Percentiles rank a stretch among this genome's conserved stretches.
Evolutionary conservation across 2,113 vertebrate species (phyloP).

Genomic region (Cynocephalus volans): DNA sequence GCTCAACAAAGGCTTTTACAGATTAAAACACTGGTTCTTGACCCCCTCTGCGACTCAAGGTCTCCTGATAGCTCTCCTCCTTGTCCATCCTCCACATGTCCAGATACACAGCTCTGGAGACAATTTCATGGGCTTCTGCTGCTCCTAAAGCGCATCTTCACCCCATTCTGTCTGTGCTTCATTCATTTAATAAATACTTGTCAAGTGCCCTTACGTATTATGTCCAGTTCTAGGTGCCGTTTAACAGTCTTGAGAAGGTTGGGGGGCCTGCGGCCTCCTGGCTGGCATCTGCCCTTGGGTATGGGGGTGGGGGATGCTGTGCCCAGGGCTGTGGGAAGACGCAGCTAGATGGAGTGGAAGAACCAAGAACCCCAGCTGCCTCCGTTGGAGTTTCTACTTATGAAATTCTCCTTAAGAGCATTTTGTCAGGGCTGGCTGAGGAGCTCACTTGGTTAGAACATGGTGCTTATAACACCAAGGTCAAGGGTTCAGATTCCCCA

Average conservation of each 20-base stretch:
- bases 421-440: neutral
- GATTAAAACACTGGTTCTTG: too few species aligned
- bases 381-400: neutral
- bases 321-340: neutral
- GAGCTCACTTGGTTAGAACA: too few species aligned
- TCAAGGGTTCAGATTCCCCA: too few species aligned
- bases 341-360: neutral
- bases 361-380: neutral
- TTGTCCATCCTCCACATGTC: accelerated
- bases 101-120: neutral
- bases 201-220: accelerated
- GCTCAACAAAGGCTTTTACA: neutral
- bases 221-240: accelerated
- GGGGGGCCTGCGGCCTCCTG: neutral
- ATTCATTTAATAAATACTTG: accelerated
- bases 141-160: neutral
- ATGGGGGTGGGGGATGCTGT: neutral
- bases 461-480: too few species aligned
- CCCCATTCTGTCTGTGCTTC: too few species aligned
- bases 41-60: neutral
- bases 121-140: accelerated
- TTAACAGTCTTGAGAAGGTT: neutral
- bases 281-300: neutral
- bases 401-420: neutral
- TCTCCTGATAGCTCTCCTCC: too few species aligned